Percentiles rank a stretch among this genome's conserved stretches.
Evolutionary conservation across 2,113 vertebrate species (phyloP).

Genomic region (Pseudonaja textilis): DNA sequence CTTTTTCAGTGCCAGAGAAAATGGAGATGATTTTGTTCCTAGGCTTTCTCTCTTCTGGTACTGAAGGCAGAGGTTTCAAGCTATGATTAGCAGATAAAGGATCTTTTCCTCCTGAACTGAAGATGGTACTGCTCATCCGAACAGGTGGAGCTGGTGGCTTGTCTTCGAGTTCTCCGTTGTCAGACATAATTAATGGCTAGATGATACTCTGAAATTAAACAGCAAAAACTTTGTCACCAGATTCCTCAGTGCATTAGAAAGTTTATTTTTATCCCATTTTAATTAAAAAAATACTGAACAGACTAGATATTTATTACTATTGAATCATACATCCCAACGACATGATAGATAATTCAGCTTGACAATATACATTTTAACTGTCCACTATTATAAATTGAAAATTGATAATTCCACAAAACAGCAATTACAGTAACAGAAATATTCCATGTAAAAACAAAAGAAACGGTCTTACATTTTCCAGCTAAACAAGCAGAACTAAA

Average conservation of each 20-base stretch:
- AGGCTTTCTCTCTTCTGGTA: constrained; percentile 93
- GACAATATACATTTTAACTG: neutral
- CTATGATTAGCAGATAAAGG: constrained; percentile 86
- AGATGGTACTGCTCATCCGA: constrained; percentile 90
- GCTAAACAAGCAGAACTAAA: neutral
- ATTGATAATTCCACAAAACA: neutral
- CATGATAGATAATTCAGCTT: neutral
- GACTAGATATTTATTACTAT: neutral
- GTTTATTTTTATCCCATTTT: neutral
- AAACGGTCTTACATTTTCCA: neutral
- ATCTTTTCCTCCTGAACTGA: constrained; percentile 87
- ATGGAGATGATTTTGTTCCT: constrained; percentile 96
- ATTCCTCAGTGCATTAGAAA: neutral
- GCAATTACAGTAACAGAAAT: neutral
- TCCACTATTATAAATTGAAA: neutral
- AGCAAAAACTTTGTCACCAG: neutral
- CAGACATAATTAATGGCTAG: constrained; percentile 81
- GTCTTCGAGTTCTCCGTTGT: constrained; percentile 95
- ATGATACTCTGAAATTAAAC: constrained; percentile 58
- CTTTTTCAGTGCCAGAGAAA: constrained; percentile 90
- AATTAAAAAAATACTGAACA: neutral
- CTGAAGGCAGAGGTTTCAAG: constrained; percentile 92
- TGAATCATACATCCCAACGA: neutral
- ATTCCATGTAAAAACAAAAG: neutral
- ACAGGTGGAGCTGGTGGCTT: constrained; percentile 97